phyloP scores from a whole-genome alignment of 2,113 vertebrate species.

The Apeltes quadracus region DNA sequence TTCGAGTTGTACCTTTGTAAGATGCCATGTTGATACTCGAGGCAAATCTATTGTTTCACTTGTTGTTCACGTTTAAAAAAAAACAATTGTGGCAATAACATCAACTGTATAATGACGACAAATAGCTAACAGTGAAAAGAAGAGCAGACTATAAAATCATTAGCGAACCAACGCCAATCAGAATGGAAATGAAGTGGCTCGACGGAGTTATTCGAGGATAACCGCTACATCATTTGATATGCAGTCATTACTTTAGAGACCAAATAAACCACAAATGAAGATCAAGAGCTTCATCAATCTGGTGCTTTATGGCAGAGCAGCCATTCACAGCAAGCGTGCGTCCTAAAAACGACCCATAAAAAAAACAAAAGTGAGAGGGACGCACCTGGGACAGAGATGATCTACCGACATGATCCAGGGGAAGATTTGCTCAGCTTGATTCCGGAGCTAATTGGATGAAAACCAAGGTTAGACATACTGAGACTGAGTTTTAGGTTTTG shows the following conservation, averaged over 20 bases:
- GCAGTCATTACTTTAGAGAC: not conserved
- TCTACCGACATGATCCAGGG: not conserved
- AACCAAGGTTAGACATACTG: not conserved
- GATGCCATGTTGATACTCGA: slow-evolving; percentile 1
- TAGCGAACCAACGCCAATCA: slow-evolving; percentile 14
- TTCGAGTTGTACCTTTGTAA: not conserved
- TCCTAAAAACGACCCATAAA: not conserved
- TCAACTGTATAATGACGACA: slow-evolving; percentile 21
- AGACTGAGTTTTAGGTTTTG: not conserved
- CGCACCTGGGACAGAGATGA: not conserved
- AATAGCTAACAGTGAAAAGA: slow-evolving; percentile 13
- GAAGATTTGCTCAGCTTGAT: not conserved
- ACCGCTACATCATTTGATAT: not conserved
- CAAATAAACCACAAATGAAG: not conserved
- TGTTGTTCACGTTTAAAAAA: slow-evolving; percentile 33
- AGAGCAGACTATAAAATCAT: slow-evolving; percentile 13
- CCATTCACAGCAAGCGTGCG: not conserved
- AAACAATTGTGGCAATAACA: slow-evolving; percentile 33
- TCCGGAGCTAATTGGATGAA: not conserved
- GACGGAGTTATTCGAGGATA: slow-evolving; percentile 16
- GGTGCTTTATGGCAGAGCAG: slow-evolving; percentile 3
- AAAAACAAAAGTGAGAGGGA: not conserved
- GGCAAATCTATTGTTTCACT: slow-evolving; percentile 20
- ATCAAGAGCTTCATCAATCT: slow-evolving; percentile 14
- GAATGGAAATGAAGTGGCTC: slow-evolving; percentile 10